Conservation (phyloP, 2,797 vertebrate species). For the Chiloscyllium punctatum region DNA sequence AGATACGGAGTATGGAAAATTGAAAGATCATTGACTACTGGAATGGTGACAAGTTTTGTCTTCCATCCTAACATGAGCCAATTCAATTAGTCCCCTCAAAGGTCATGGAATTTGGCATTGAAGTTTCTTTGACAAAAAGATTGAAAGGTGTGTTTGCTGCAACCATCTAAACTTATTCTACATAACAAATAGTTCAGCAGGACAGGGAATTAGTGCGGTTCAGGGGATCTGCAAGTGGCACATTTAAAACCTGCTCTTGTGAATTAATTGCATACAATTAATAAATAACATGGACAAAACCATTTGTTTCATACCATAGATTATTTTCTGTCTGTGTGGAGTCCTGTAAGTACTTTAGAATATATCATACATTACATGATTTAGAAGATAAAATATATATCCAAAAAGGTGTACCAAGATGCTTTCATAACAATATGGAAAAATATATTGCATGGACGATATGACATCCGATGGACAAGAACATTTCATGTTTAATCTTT, state of each 20-base stretch:
- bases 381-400: not conserved
- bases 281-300: not conserved
- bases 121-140: not conserved
- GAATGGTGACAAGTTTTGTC: slow-evolving; percentile 31
- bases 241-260: not conserved
- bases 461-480: not conserved
- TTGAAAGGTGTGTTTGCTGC: not conserved
- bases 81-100: slow-evolving; percentile 21
- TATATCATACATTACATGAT: not conserved
- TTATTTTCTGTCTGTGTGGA: not conserved
- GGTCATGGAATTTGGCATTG: slow-evolving; percentile 28
- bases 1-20: slow-evolving; percentile 13
- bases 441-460: not conserved
- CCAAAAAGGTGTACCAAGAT: not conserved
- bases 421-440: not conserved
- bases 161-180: not conserved
- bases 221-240: not conserved
- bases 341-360: not conserved
- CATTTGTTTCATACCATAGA: not conserved
- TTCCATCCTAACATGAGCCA: not conserved
- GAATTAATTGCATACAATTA: not conserved
- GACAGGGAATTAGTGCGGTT: not conserved
- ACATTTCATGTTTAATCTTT: not conserved
- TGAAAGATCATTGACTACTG: not conserved
- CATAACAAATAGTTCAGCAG: not conserved